A percentile compares a stretch with the other conserved stretches of the same genome.
phyloP scores from a whole-genome alignment of 2,888 invertebrate species.

The Andrena hattorfiana region DNA sequence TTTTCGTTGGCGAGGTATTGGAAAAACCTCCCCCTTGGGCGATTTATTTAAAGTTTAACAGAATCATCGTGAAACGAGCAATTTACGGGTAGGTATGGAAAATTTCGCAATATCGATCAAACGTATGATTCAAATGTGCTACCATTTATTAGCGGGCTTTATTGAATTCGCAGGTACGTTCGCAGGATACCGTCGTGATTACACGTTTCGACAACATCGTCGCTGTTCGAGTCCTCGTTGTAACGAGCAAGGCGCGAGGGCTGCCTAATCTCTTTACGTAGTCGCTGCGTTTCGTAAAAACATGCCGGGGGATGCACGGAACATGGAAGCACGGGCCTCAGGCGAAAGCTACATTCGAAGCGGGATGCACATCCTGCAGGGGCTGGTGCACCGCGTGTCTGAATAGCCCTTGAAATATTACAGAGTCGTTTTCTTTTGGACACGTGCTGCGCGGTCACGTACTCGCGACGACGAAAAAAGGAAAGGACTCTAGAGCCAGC shows the following conservation, averaged over 20 bases:
- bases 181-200: not conserved
- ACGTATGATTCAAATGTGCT: not conserved
- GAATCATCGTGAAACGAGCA: not conserved
- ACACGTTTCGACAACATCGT: not conserved
- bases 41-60: not conserved
- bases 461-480: slow-evolving; percentile 41
- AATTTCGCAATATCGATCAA: not conserved
- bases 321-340: slow-evolving; percentile 34
- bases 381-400: slow-evolving; percentile 57
- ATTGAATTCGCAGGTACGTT: not conserved
- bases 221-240: not conserved
- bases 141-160: not conserved
- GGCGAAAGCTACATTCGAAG: slow-evolving; percentile 47
- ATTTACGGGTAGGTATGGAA: not conserved
- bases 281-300: slow-evolving; percentile 18
- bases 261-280: slow-evolving; percentile 14
- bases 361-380: slow-evolving; percentile 44
- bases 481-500: slow-evolving; percentile 4
- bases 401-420: slow-evolving; percentile 72
- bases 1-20: not conserved
- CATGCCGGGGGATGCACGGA: slow-evolving; percentile 19
- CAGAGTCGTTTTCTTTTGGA: slow-evolving; percentile 53
- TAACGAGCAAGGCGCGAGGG: not conserved
- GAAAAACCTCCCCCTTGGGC: not conserved
- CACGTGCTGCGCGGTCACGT: slow-evolving; percentile 61